Evolutionary conservation across 1,140 invertebrate species (phyloP), one percentile per base, ranked within the genome.

Genomic region (Drosophila auraria): DNA sequence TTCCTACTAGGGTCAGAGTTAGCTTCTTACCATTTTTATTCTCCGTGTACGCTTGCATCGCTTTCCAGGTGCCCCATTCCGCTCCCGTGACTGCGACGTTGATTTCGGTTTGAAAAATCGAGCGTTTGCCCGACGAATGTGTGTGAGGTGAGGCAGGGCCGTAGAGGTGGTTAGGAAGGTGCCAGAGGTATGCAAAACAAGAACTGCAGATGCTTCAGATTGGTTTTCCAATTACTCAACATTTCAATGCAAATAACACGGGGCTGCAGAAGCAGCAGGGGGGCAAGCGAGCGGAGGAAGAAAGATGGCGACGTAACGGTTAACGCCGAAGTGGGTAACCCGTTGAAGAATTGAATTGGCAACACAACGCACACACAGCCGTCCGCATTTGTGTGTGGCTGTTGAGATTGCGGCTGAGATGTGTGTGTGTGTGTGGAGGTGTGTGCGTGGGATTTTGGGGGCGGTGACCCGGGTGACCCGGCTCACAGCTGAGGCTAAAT

Each of bases 151-250:
- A 17, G 51, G 51, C n/a, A 7, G 20, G 54, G 36, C 5, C 36
- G 14, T 4, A 6, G 20, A 57, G 54, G 54, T 62, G 64, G 68
- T 57, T 71, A 69, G 68, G 65, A 49, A 71, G 64, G 68, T 71
- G 63, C 68, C 72, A 65, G 63, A 77, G 83, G 83, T 87, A 87
- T 87, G 83, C 83, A 77, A 87, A 87, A 87, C 84, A 87, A 87
- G 83, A 83, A 83, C 69, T 83, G 84, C 84, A 87, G 84, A 89
- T 87, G 83, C 83, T 87, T 89, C 83, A 87, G 84, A 89, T 87
- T 87, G 83, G 84, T 87, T 87, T 87, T 87, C 84, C 83, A 87
- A 87, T 87, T 87, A 87, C 84, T 87, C 83, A 87, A 87, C 84
- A 87, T 87, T 87, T 87, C 83, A 87, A 87, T 87, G 84, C 83